phyloP scores from a whole-genome alignment of 2,888 invertebrate species.

The Callinectes sapidus region DNA sequence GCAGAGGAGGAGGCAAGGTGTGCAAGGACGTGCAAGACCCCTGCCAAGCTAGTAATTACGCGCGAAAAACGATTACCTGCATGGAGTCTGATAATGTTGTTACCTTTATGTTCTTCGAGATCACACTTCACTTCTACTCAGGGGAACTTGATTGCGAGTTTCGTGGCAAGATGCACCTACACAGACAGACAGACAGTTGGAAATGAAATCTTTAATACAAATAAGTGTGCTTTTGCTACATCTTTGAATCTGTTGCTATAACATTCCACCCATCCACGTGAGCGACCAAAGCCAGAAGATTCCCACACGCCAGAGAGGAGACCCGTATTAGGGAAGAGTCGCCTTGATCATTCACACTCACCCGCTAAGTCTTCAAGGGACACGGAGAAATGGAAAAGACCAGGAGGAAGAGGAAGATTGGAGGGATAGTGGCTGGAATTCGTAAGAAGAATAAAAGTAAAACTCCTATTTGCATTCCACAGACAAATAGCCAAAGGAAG shows the following conservation, averaged over 20 bases:
- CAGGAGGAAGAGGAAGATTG: not conserved
- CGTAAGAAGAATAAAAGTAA: not conserved
- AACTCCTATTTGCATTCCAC: no score
- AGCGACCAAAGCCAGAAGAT: not conserved
- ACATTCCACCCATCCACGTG: not conserved
- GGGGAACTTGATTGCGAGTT: not conserved
- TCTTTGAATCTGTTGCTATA: not conserved
- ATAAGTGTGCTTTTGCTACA: not conserved
- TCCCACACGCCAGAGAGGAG: not conserved
- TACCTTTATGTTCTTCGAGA: not conserved
- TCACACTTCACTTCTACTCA: not conserved
- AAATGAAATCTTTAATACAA: not conserved
- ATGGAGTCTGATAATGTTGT: not conserved
- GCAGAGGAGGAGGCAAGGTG: not conserved
- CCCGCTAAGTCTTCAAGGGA: not conserved
- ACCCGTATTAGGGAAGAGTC: not conserved
- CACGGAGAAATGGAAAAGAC: not conserved
- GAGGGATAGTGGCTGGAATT: not conserved
- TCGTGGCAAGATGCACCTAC: not conserved
- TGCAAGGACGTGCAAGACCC: constrained; percentile 31
- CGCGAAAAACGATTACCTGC: not conserved
- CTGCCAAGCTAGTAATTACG: constrained; percentile 6
- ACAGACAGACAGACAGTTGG: not conserved
- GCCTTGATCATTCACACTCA: constrained; percentile 32
- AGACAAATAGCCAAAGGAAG: no score